Conservation (phyloP, 2,113 vertebrate genomes). For the Anolis sagrei region DNA sequence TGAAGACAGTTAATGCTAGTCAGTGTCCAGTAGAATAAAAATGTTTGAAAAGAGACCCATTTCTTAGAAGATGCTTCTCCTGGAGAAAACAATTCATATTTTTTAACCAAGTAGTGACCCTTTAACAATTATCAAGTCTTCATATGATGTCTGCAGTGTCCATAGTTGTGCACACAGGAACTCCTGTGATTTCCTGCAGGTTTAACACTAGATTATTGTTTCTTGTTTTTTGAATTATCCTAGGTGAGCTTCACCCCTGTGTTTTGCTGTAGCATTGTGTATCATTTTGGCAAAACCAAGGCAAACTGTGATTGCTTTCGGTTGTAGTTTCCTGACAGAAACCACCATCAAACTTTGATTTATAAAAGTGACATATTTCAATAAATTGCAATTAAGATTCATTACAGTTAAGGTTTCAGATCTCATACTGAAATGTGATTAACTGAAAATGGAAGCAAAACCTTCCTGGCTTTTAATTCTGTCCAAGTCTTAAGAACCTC, state of each 20-base stretch:
- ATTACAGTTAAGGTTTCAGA: neutral
- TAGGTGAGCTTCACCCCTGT: neutral
- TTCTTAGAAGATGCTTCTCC: slow-evolving; percentile 17
- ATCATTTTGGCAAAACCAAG: neutral
- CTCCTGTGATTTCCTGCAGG: slow-evolving; percentile 16
- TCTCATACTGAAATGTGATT: neutral
- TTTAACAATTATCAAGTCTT: slow-evolving; percentile 46
- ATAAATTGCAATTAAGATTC: neutral
- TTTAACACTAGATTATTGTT: neutral
- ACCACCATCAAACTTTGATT: neutral
- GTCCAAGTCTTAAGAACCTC: no score
- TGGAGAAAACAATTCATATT: slow-evolving; percentile 24
- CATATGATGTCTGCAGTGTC: slow-evolving; percentile 42
- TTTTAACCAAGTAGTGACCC: slow-evolving; percentile 43
- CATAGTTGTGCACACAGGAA: slow-evolving; percentile 35
- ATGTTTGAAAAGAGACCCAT: slow-evolving; percentile 5
- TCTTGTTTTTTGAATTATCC: neutral
- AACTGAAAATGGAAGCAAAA: neutral
- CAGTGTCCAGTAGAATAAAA: slow-evolving; percentile 34
- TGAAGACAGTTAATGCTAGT: slow-evolving; percentile 18
- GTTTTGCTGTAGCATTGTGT: neutral
- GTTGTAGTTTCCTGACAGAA: neutral
- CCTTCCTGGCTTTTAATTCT: neutral
- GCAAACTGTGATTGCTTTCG: neutral
- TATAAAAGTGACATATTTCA: neutral